These are phyloP conservation scores for Lysandra coridon DNA, from an alignment of 2,888 invertebrate genomes.

Conservation along the genomic window DNA sequence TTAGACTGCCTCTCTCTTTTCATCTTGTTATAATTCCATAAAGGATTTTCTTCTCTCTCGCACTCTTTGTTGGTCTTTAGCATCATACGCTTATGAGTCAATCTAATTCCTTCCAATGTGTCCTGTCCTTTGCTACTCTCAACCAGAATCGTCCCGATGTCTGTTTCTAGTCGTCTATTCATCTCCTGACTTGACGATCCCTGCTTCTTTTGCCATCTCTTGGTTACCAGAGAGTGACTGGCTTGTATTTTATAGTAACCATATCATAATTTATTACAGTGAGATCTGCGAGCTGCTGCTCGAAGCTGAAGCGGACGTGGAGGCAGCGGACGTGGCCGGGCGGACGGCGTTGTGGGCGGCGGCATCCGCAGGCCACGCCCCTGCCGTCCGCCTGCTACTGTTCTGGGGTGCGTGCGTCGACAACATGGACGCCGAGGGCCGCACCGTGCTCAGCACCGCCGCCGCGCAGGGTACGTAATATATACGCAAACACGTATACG, in stretches of 20 bases:
- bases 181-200: neutral
- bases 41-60: too few species aligned
- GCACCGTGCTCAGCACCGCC: conserved; percentile 92
- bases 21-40: too few species aligned
- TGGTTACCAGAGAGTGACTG: too few species aligned
- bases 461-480: conserved; percentile 85
- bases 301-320: conserved; percentile 95
- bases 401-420: conserved; percentile 98
- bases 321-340: conserved; percentile 90
- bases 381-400: conserved; percentile 90
- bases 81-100: too few species aligned
- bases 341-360: conserved; percentile 95
- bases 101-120: too few species aligned
- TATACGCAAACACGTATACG: too few species aligned
- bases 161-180: neutral
- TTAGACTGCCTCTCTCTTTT: too few species aligned
- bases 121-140: neutral
- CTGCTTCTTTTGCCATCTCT: neutral
- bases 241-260: too few species aligned
- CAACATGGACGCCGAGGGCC: conserved; percentile 95
- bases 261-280: conserved; percentile 55
- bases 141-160: neutral
- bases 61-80: too few species aligned
- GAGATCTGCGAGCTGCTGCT: conserved; percentile 95
- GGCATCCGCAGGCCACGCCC: conserved; percentile 94